Evolutionary conservation across 1,140 invertebrate species (phyloP).

Genomic region (Brachionus rotundiformis): DNA sequence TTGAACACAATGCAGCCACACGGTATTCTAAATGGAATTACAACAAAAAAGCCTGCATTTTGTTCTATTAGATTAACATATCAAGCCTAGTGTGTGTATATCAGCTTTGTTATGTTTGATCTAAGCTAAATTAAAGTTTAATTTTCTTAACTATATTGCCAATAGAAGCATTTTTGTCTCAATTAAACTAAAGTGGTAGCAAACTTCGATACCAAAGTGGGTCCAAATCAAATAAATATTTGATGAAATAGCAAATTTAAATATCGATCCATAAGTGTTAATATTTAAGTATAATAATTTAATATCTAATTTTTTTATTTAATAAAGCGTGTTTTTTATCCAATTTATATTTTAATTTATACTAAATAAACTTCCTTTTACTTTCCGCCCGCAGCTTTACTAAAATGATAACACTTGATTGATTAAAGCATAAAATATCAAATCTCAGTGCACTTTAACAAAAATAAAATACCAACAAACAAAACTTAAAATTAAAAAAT

Average conservation of each 20-base stretch:
- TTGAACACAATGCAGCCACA: background rate
- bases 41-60: background rate
- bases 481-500: too few relatives aligned
- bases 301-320: background rate
- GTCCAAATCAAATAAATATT: background rate
- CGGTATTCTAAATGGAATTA: background rate
- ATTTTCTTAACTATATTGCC: slow-evolving; percentile 9
- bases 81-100: background rate
- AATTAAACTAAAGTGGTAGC: background rate
- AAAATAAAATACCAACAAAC: too few relatives aligned
- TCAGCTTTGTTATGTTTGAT: background rate
- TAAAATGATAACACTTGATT: too few relatives aligned
- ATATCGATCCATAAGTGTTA: background rate
- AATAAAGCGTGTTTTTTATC: background rate
- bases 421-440: too few relatives aligned
- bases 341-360: background rate
- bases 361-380: background rate
- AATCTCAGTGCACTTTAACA: too few relatives aligned
- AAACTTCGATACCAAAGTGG: background rate
- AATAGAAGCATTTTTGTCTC: background rate
- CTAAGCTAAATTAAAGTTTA: background rate
- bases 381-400: background rate
- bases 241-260: background rate
- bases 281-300: background rate
- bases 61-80: slow-evolving; percentile 4